These are phyloP conservation scores for Pipistrellus pygmaeus DNA, from an alignment of 2,797 vertebrate species.

Conservation along the genomic window DNA sequence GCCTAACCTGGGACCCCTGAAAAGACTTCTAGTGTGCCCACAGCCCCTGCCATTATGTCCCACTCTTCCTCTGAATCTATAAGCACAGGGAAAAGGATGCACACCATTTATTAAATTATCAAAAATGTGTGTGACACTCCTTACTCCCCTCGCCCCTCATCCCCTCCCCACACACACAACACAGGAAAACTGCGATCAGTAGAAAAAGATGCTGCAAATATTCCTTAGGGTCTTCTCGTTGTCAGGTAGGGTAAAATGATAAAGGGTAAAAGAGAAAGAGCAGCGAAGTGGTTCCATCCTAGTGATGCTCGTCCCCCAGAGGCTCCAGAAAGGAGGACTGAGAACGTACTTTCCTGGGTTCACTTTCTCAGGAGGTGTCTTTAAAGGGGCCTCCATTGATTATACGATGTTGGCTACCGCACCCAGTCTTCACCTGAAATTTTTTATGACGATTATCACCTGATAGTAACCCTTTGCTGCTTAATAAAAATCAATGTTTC, in stretches of 20 bases:
- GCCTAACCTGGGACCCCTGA: background rate
- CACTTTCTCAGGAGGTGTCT: background rate
- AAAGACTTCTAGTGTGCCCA: background rate
- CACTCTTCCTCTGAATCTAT: background rate
- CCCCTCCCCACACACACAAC: background rate
- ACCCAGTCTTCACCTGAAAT: background rate
- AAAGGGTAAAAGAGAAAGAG: background rate
- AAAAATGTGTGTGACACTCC: background rate
- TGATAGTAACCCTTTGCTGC: slow-evolving; percentile 3
- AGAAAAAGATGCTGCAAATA: background rate
- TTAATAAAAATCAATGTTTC: slow-evolving; percentile 27
- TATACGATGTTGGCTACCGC: background rate
- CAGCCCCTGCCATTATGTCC: background rate
- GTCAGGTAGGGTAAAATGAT: background rate
- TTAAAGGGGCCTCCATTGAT: background rate
- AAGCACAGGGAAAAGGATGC: background rate
- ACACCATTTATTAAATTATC: background rate
- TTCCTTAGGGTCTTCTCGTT: background rate
- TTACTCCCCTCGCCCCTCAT: background rate
- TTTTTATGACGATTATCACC: background rate
- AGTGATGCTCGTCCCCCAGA: background rate
- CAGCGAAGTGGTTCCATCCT: background rate
- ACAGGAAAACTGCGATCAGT: background rate
- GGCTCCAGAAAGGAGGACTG: background rate
- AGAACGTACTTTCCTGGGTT: background rate